phyloP scores from a whole-genome alignment of 23 tunicate genomes.

The Ascidia mentula region DNA sequence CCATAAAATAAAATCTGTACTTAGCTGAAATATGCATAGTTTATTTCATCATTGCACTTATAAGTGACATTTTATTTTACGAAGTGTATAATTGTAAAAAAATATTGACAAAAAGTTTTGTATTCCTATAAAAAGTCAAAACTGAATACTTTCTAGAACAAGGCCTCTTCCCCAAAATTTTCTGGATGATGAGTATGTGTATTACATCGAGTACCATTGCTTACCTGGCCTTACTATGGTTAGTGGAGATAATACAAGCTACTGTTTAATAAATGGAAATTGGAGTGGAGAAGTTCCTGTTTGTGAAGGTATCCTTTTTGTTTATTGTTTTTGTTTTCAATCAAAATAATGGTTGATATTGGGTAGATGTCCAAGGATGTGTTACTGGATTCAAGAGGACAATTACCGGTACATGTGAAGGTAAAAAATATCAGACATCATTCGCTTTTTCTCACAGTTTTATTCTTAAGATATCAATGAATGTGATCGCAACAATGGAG shows the following conservation, averaged over 20 bases:
- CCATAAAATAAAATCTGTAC: no score
- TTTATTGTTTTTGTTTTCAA: not conserved
- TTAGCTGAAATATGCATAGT: no score
- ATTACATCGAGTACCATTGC: constrained; percentile 51
- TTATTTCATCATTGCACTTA: no score
- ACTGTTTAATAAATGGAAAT: constrained; percentile 34
- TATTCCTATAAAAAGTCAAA: not conserved
- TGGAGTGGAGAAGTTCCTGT: constrained; percentile 50
- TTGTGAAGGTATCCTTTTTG: constrained; percentile 29
- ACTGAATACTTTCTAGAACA: constrained; percentile 13
- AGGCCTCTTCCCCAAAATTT: constrained; percentile 43
- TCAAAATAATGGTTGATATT: not conserved
- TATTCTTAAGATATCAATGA: constrained; percentile 34
- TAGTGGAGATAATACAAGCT: constrained; percentile 50
- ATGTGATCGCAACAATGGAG: constrained; percentile 42
- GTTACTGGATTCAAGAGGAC: constrained; percentile 10
- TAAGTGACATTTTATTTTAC: no score
- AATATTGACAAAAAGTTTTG: no score
- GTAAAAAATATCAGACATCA: not conserved
- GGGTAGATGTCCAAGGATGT: constrained; percentile 7
- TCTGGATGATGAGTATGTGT: constrained; percentile 39
- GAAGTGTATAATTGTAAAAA: no score
- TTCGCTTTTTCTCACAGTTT: no score
- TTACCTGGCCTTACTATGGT: constrained; percentile 32
- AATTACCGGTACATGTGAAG: constrained; percentile 8